Evolutionary conservation across 1,140 invertebrate species (phyloP), one percentile per base, ranked within the genome.

Genomic region (Thaumetopoea pityocampa): DNA sequence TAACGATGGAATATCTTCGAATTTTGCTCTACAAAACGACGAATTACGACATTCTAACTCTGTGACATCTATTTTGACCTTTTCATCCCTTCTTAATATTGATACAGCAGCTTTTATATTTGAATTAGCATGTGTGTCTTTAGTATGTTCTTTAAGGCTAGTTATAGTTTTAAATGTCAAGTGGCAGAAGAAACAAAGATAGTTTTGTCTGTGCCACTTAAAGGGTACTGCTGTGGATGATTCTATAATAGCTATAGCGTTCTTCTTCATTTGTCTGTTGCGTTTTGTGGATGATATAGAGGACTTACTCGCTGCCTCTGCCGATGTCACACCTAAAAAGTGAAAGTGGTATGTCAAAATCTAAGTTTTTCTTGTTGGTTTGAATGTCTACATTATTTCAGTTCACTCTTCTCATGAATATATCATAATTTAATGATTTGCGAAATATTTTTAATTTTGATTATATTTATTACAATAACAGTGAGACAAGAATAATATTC

Each of bases 141-240:
- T 36, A 0, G 71, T 80, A 32, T 84, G 80, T 10, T 64, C 52
- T 53, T 72, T 84, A 3, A 84, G 36, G 0, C 34, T 15, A 2
- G 40, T 17, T 1, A 59, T 32, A 4, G 52, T 51, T 64, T 74
- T 77, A 20, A 78, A 81, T 2, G 49, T 8, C 4, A 50, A 49
- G 36, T 84, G 77, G 34, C 80, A 84, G 29, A 60, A 81, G 56
- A 84, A 84, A 26, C 80, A 84, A 2, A 81, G 58, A 11, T 74
- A 84, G 23, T 62, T 67, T 29, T 84, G 77, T 17, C 74, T 54
- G 14, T 81, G 71, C 80, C 80, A 84, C 51, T 81, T 84, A 28
- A 84, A 84, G 0, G 77, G 80, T 4, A 72, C 3, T 0, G 62
- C 71, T 0, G 65, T 72, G n/a, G 74, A 67, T 6, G 30, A 48